Base-by-base conservation (phyloP, 2,888 invertebrate species). In the Brachyopa scutellaris region DNA sequence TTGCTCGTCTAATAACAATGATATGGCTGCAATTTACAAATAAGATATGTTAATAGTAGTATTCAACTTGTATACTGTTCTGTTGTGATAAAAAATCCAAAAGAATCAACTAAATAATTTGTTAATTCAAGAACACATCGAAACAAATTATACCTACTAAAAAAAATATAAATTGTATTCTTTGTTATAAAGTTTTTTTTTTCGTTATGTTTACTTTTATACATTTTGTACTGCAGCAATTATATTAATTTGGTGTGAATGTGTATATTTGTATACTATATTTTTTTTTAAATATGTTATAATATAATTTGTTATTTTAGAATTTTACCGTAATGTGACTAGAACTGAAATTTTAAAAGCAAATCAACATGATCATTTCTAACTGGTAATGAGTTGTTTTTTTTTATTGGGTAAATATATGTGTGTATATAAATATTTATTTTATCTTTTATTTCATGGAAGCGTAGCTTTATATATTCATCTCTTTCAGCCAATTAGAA, bases 21-120 rank as follows among this genome's bases (percentile, higher is more conserved):
- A 82, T 82, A 82, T 82, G 82, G 82, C 82, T 82, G 82, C 76
- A 82, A 72, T 82, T 82, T 64, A 77, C 82, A 82, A 82, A 82
- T 61, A 66, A 82, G 82, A 82, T 82, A 82, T 82, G 82, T 82
- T 70, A 82, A 82, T 62, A 64, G 59, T 76, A 79, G 64, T 79
- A 61, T 62, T 38, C 17, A 23, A 53, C 76, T 66, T 77, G 64
- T 72, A 77, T 72, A 82, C 70, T 66, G 19, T 64, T 72, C 15
- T 74, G 47, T 59, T 8, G 9, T 21, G n/a, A n/a, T 7, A 2
- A 47, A 51, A 76, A 42, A 76, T 38, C 51, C 6, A 42, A 61
- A 51, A 7, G 8, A 23, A 31, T 15, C 5, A 45, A 51, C 11
- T 23, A 2, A 57, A 57, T 7, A 73, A 55, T 1, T 13, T 15